phyloP scores from a whole-genome alignment of 2,113 vertebrate species.

The Bambusicola thoracicus region DNA sequence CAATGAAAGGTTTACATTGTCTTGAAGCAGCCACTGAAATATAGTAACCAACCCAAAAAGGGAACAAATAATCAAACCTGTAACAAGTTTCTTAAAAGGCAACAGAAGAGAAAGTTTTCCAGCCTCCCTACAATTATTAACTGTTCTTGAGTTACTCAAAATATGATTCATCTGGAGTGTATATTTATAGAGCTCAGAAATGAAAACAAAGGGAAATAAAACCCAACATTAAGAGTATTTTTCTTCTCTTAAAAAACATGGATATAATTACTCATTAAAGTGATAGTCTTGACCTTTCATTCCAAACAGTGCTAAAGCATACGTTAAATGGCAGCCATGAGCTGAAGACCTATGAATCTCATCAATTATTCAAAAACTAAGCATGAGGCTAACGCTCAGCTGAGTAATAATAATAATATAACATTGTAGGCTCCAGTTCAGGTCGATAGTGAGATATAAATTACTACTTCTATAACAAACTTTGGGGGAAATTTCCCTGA shows the following conservation, averaged over 20 bases:
- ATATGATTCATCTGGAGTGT: background rate
- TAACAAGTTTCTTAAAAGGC: background rate
- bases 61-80: background rate
- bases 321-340: background rate
- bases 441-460: background rate
- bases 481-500: background rate
- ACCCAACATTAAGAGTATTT: background rate
- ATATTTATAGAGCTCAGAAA: background rate
- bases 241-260: background rate
- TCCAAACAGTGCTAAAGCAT: background rate
- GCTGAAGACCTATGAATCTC: background rate
- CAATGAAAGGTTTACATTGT: background rate
- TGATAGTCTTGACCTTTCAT: background rate
- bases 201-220: background rate
- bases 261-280: background rate
- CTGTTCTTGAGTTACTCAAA: background rate
- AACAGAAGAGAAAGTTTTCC: background rate
- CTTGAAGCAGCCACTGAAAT: background rate
- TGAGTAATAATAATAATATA: background rate
- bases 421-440: background rate
- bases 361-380: background rate
- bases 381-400: background rate
- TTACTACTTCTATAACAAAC: background rate
- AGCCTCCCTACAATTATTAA: background rate
- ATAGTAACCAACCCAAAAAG: background rate